Evolutionary conservation across 2,888 invertebrate species (phyloP), one percentile per base, ranked within the genome.

Genomic region (Caenorhabditis sp.): DNA sequence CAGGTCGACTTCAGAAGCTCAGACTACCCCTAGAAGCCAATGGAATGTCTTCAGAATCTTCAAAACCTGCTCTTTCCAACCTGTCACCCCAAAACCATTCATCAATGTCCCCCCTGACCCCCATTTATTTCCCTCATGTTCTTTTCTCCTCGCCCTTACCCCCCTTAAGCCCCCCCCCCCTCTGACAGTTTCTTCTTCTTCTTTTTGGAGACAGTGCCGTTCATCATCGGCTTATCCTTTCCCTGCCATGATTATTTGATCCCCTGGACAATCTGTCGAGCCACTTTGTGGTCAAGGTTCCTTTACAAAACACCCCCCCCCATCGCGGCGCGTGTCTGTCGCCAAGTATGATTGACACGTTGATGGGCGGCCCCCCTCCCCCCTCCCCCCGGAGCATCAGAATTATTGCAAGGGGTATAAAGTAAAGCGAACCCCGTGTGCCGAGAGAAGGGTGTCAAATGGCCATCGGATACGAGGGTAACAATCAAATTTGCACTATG

Each of bases 211-310:
- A 32, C 44, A 9, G n/a, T 5, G 71, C 64, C 72, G 64, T 64
- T 64, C 72, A 58, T 72, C 56, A 64, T 72, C 28, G 62, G 71
- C 71, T 71, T 71, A 71, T 62, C 51, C 35, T 28, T 28, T 56
- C 37, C 56, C 35, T 6, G 22, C 35, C 72, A 35, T 74, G 74
- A 76, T 76, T 76, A 76, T 76, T 76, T 67, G 76, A 76, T 76
- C 76, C 76, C 51, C 5, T 32, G 37, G 60, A 58, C 76, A 76
- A 76, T 76, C 76, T 76, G 76, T 76, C 76, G 76, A 61, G 76
- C 67, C n/a, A 67, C 76, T 67, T 76, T 76, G 32, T 9, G 32
- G 32, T 32, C n/a, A n/a, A n/a, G n/a, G n/a, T n/a, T n/a, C n/a
- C 74, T 72, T 72, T 72, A 72, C 64, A 72, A 72, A 64, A 72